Evolutionary conservation across 2,797 vertebrate species (phyloP), one percentile per base, ranked within the genome.

Genomic region (Leptatherina wallacei): DNA sequence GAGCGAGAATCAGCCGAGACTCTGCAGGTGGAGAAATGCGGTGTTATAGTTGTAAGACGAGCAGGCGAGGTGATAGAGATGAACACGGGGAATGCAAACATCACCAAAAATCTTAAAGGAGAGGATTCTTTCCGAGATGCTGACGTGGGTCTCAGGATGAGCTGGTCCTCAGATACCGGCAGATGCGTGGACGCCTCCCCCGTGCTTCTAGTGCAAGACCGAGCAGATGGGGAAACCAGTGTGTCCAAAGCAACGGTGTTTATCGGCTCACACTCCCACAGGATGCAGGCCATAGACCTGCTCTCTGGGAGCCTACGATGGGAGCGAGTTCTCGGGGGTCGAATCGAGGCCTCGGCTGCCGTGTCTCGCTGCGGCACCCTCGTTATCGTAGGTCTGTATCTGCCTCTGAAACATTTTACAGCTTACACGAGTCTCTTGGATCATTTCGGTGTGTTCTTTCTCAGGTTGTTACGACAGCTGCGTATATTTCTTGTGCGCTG

Each of bases 141-240:
- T 6, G 62, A 40, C 0, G 33, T 95, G 81, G 61, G 57, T 2
- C 82, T 98, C 6, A 8, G 40, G 0, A 0, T 96, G 82, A 92
- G 92, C 65, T 99, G 98, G 98, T 95, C 86, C 56, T 96, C 96
- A 14, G 95, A 99, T 84, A 97, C 96, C 0, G 94, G 96, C 71
- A 95, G 95, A 76, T 99, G 98, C 79, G 97, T 99, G 61, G 98
- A 99, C 24, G 97, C 98, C 4, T 99, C 98, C 0, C 97, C 98
- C 0, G 90, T 97, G 59, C 60, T 99, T 62, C 16, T 98, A 12
- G 32, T 95, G 52, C 72, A n/a, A 11, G 65, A 67, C 42, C 0
- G 35, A 16, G 7, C 16, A 2, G 87, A 81, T 2, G 52, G 44
- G 42, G 13, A 35, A 0, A 61, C 93, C 1, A 58, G 32, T 1